These are phyloP conservation scores for Rhagoletis pomonella DNA, from an alignment of 1,140 invertebrate species.

Conservation along the genomic window DNA sequence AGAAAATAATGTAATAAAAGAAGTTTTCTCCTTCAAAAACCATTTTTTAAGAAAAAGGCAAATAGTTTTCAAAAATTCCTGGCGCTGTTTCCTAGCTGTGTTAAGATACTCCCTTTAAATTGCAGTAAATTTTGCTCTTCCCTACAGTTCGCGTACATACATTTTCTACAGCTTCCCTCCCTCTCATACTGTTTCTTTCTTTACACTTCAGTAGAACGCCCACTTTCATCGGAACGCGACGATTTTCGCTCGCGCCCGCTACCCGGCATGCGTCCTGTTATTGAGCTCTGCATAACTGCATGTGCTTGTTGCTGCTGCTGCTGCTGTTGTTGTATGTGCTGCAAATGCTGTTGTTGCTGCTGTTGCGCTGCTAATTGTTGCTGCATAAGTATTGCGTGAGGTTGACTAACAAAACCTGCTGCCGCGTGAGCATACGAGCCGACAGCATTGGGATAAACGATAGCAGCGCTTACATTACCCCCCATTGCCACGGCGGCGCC, in stretches of 20 bases:
- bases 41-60: too few relatives aligned
- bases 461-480: slow-evolving; percentile 58
- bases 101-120: too few relatives aligned
- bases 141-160: too few relatives aligned
- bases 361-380: slow-evolving; percentile 68
- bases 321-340: slow-evolving; percentile 60
- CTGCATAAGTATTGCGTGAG: slow-evolving; percentile 61
- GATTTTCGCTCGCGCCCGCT: slow-evolving; percentile 69
- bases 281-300: slow-evolving; percentile 57
- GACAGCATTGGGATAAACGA: slow-evolving; percentile 26
- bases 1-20: too few relatives aligned
- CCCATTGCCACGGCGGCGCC: slow-evolving; percentile 61
- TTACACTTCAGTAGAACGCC: slow-evolving; percentile 72
- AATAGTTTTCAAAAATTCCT: too few relatives aligned
- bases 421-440: slow-evolving; percentile 59
- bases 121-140: too few relatives aligned
- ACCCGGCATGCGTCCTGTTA: slow-evolving; percentile 70
- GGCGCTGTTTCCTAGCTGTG: too few relatives aligned
- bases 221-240: slow-evolving; percentile 70
- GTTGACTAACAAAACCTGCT: slow-evolving; percentile 62
- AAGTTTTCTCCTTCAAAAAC: too few relatives aligned
- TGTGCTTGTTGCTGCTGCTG: slow-evolving; percentile 65
- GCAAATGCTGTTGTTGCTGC: slow-evolving; percentile 60
- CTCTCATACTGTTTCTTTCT: background rate
- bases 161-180: too few relatives aligned